Base-by-base conservation (phyloP, 2,888 invertebrate species). In the Epistrophe grossulariae region DNA sequence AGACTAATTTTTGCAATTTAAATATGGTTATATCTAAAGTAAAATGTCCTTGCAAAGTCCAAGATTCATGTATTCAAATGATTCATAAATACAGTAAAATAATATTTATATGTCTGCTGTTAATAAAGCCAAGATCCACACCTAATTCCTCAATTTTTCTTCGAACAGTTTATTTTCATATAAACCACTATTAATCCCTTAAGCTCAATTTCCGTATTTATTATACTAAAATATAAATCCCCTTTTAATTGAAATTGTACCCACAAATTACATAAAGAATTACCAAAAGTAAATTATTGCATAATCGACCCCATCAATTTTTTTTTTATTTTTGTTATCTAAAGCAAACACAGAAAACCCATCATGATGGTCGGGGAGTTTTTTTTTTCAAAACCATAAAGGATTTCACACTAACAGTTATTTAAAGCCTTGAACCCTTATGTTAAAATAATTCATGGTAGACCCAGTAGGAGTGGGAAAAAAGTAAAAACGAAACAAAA, bases 341-440 rank as follows among this genome's bases (percentile, higher is more conserved):
- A 62, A 55, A 15, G 17, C 50, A 48, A 60, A 48, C 45, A 50
- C 28, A 48, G n/a, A 17, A 62, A 72, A 19, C 19, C 62, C 78
- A 71, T 71, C 78, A 64, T 48, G 15, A 64, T 48, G 10, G 15
- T 45, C 0, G 57, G 45, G 19, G 40, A 24, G 24, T 13, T 55
- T 38, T 17, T 68, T 45, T 24, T 35, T n/a, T 8, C 13, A 19
- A 13, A 24, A 19, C n/a, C 45, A 38, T 45, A 77, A 59, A 59
- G 17, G 57, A 76, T 77, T 66, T 59, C 17, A 24, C 59, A 19
- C 31, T 8, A n/a, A 15, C 13, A 4, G n/a, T 35, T 35, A 35
- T 38, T 43, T 24, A 31, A 81, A 70, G 68, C 80, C 80, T 76
- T 81, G 80, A 81, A 81, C 80, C 52, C 50, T n/a, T 66, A 11